Percentiles rank a stretch among this genome's conserved stretches.
phyloP scores from a whole-genome alignment of 2,113 vertebrate genomes.

The Heterochromis multidens region DNA sequence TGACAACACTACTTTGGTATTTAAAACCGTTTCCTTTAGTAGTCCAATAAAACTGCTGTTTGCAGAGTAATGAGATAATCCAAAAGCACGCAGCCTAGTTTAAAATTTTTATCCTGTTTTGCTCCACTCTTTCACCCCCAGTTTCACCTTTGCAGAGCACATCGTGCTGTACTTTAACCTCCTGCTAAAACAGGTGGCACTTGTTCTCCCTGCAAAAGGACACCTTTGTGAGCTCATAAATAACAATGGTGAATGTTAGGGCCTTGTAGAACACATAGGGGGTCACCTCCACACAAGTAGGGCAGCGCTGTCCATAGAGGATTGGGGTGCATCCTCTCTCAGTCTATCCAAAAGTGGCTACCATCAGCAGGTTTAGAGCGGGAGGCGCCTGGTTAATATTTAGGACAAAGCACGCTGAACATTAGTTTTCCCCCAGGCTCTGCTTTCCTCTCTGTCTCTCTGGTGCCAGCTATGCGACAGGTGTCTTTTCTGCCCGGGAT shows the following conservation, averaged over 20 bases:
- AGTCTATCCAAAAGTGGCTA: slow-evolving; percentile 33
- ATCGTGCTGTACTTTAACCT: slow-evolving; percentile 14
- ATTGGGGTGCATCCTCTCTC: slow-evolving; percentile 48
- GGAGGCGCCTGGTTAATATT: slow-evolving; percentile 61
- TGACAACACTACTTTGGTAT: neutral
- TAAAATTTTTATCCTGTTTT: slow-evolving; percentile 22
- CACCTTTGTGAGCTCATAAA: slow-evolving; percentile 67
- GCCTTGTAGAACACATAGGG: slow-evolving; percentile 61
- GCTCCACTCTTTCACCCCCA: neutral
- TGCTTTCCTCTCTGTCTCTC: slow-evolving; percentile 26
- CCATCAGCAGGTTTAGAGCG: slow-evolving; percentile 61
- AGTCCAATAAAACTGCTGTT: neutral
- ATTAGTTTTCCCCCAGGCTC: slow-evolving; percentile 59
- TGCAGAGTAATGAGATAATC: neutral
- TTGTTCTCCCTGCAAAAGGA: slow-evolving; percentile 40
- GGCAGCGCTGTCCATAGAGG: slow-evolving; percentile 54
- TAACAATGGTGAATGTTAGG: slow-evolving; percentile 59
- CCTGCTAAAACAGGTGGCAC: slow-evolving; percentile 60
- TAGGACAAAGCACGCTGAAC: slow-evolving; percentile 48
- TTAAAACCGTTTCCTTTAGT: neutral
- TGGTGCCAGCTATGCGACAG: slow-evolving; percentile 57
- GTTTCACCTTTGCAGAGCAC: slow-evolving; percentile 26
- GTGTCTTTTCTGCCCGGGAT: slow-evolving; percentile 52
- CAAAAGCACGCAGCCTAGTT: slow-evolving; percentile 6
- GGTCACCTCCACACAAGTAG: slow-evolving; percentile 70